Conservation (phyloP, 2,113 vertebrate genomes). For the Chloroceryle aenea region DNA sequence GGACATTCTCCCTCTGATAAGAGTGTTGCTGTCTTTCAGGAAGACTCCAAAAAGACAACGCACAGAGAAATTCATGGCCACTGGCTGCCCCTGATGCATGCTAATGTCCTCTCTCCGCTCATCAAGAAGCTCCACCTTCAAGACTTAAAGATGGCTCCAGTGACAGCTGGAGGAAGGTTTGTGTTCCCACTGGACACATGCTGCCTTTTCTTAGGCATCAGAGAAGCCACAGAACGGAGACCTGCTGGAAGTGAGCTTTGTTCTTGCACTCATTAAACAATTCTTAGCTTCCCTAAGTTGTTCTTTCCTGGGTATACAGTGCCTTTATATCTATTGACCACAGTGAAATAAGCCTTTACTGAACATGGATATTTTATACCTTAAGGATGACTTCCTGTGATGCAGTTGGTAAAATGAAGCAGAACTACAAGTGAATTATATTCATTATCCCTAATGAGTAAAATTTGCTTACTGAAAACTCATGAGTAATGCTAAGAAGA, state of each 20-base stretch:
- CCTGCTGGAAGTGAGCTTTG: background rate
- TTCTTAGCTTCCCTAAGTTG: background rate
- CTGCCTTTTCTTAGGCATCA: background rate
- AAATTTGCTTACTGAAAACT: background rate
- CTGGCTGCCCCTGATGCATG: rapidly evolving
- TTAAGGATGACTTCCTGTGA: background rate
- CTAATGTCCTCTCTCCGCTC: rapidly evolving
- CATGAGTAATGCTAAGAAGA: background rate
- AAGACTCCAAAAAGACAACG: background rate
- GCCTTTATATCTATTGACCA: background rate
- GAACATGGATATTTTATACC: background rate
- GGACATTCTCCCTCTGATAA: background rate
- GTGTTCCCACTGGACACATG: background rate
- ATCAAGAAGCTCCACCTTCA: background rate
- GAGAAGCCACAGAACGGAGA: background rate
- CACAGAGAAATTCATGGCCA: background rate
- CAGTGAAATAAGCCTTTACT: background rate
- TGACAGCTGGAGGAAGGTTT: background rate
- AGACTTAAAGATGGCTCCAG: background rate
- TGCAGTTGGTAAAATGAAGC: background rate
- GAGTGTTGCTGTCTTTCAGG: background rate
- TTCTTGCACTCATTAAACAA: background rate
- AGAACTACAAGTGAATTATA: background rate
- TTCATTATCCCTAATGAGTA: slow-evolving; percentile 6
- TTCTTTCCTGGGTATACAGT: background rate